phyloP scores from a whole-genome alignment of 2,888 invertebrate species.

The Geotrupes spiniger region DNA sequence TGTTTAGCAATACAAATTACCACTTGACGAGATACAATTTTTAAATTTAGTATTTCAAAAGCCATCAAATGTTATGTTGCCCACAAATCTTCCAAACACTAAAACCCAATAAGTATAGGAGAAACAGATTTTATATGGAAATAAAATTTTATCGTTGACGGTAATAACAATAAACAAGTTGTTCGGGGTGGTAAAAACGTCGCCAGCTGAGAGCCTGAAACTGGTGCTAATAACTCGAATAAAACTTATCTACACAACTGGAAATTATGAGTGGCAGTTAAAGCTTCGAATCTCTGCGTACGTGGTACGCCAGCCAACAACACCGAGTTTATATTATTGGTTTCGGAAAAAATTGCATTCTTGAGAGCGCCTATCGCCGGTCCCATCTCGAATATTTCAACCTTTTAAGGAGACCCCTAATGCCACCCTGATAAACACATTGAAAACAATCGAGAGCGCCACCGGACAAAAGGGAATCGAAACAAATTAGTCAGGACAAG shows the following conservation, averaged over 20 bases:
- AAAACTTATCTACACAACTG: slow-evolving; percentile 16
- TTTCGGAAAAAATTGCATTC: slow-evolving; percentile 45
- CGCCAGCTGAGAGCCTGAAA: slow-evolving; percentile 6
- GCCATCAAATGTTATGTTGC: no score
- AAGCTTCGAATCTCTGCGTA: not conserved
- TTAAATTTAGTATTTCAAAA: no score
- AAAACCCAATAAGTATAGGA: slow-evolving; percentile 2
- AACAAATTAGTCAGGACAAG: slow-evolving; percentile 49
- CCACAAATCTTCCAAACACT: no score
- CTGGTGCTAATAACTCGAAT: slow-evolving; percentile 19
- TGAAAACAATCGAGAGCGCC: slow-evolving; percentile 44
- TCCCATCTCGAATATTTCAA: slow-evolving; percentile 42
- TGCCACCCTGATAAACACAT: slow-evolving; percentile 48
- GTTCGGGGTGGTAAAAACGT: slow-evolving; percentile 5
- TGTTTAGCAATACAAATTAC: no score
- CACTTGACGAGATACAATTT: no score
- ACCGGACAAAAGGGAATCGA: slow-evolving; percentile 45
- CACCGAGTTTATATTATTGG: slow-evolving; percentile 40
- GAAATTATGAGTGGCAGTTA: slow-evolving; percentile 32
- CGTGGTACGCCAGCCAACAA: slow-evolving; percentile 26
- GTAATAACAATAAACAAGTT: slow-evolving; percentile 2
- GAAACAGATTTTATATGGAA: slow-evolving; percentile 14
- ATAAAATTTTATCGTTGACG: slow-evolving; percentile 15
- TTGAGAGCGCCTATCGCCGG: slow-evolving; percentile 34
- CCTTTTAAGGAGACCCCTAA: slow-evolving; percentile 40